Base-by-base conservation (phyloP, 2,888 invertebrate genomes). In the Smittia aterrima region DNA sequence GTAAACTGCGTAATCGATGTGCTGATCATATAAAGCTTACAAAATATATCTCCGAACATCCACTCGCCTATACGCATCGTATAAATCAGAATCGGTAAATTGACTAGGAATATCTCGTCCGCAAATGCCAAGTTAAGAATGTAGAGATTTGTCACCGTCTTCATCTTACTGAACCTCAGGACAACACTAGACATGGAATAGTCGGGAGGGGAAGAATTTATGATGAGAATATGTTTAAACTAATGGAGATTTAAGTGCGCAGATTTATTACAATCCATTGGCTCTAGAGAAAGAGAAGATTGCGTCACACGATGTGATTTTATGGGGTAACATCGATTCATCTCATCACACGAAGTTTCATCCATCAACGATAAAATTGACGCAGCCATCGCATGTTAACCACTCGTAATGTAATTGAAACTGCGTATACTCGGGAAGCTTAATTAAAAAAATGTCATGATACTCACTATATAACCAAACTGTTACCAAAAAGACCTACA, bases 1-100 rank as follows among this genome's bases (percentile, higher is more conserved):
- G 96, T 95, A 81, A 95, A 95, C 83, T 95, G 95, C 78, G 95
- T 96, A 77, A 96, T 92, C 75, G 93, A 93, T 0, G 95, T 95
- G 16, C 92, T 91, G 71, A 93, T 93, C 92, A 95, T 92, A 83
- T 95, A 96, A 0, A 90, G 90, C 80, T 95, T 95, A 84, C 96
- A 96, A 87, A 93, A 92, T 77, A 90, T 86, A 74, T 89, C 87
- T 1, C 95, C 95, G 79, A 96, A 96, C 0, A 91, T 91, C 96
- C 95, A 96, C 72, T 89, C 88, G 64, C 90, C 87, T 58, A 80
- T 79, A 75, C 82, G 80, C 87, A 95, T 92, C 0, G 95, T 96
- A 25, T 91, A 89, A 58, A 96, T 88, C 13, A 96, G 86, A 79
- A 96, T 93, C 0, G 96, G 96, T 77, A 96, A 92, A 1, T 95